Evolutionary conservation across 2,797 vertebrate genomes (phyloP), one percentile per base, ranked within the genome.

Genomic region (Hafferia zeledoni): DNA sequence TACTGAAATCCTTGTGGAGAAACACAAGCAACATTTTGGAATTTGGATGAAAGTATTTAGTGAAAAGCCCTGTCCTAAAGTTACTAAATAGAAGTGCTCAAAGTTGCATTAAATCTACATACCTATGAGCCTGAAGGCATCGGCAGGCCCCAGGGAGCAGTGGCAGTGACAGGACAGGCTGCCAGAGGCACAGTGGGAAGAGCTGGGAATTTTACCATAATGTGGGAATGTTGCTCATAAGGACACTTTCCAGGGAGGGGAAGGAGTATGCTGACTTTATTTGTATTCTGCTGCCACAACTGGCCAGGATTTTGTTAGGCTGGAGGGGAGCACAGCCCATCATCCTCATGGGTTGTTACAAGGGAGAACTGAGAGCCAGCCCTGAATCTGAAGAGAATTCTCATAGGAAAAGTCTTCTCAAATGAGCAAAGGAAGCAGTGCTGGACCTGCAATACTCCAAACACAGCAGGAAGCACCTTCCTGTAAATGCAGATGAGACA

Each of bases 401-500:
- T 69, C 14, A 4, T 2, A 23, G 23, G 41, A 93, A 87, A 90
- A 88, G 33, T 9, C 69, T 75, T 86, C 65, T 25, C 11, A 83
- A 64, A 72, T 24, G 63, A 89, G 46, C 55, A 71, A 63, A 67
- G 56, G 37, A 72, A 74, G 47, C 5, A n/a, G 33, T 30, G 44
- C 37, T 39, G 56, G 56, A 35, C 31, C 10, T 78, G 83, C 59
- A 74, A 63, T 74, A 70, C 89, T 90, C 92, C 83, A 85, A 92
- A 83, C 33, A 79, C 74, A 88, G 92, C 89, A 82, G 79, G 60
- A 83, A 87, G 86, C 60, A 47, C 74, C 28, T 35, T 91, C 84
- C 75, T 94, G 83, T 71, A 95, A 92, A 95, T 90, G 80, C 59
- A 86, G 84, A 95, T 64, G 53, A 72, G 69, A 87, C 65, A 30